Evolutionary conservation across 2,797 vertebrate species (phyloP).

Genomic region (Sparus aurata): DNA sequence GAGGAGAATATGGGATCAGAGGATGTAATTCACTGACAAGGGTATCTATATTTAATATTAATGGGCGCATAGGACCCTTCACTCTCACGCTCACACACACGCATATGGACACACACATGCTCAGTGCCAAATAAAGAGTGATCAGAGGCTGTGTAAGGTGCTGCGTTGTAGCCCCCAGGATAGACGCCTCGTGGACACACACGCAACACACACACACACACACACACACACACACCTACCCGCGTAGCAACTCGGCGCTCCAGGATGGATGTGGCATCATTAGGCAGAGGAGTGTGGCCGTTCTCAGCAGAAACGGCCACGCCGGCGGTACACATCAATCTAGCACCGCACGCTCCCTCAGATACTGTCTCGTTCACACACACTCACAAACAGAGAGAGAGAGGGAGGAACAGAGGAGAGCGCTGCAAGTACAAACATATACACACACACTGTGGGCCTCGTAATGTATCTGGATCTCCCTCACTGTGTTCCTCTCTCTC

Average conservation of each 20-base stretch:
- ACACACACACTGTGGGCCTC: constrained; percentile 47
- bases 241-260: constrained; percentile 60
- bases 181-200: constrained; percentile 74
- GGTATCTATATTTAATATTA: constrained; percentile 99
- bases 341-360: constrained; percentile 74
- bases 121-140: constrained; percentile 93
- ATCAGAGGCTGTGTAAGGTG: constrained; percentile 88
- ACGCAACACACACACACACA: constrained; percentile 52
- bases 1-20: constrained; percentile 90
- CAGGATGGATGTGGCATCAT: constrained; percentile 98
- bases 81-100: constrained; percentile 72
- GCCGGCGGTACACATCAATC: constrained; percentile 94
- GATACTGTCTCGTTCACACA: constrained; percentile 66
- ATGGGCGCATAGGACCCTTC: constrained; percentile 90
- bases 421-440: constrained; percentile 61
- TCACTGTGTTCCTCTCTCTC: constrained; percentile 16
- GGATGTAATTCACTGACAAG: constrained; percentile 97
- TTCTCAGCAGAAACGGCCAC: constrained; percentile 92
- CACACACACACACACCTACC: constrained; percentile 58
- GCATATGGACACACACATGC: constrained; percentile 78
- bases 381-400: constrained; percentile 43
- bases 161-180: constrained; percentile 89
- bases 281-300: constrained; percentile 89
- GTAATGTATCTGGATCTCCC: constrained; percentile 71
- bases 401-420: constrained; percentile 31